These are phyloP conservation scores for Caenorhabditis virilis DNA, from an alignment of 2,888 invertebrate species.

Conservation along the genomic window DNA sequence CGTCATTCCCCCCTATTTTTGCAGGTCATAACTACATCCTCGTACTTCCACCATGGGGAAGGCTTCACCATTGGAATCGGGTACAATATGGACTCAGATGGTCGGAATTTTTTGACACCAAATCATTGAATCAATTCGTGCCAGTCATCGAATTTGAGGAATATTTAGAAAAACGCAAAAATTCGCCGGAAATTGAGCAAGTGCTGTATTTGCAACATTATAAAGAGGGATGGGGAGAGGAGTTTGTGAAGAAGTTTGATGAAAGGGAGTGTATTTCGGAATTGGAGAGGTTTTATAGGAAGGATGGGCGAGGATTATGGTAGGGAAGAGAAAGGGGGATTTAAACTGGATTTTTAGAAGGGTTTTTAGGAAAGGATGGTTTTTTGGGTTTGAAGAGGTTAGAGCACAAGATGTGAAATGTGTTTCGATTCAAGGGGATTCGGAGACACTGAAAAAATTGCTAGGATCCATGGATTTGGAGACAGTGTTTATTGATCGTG, in stretches of 20 bases:
- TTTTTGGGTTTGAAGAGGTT: constrained; percentile 79
- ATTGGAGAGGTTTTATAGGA: constrained; percentile 38
- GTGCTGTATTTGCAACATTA: constrained; percentile 84
- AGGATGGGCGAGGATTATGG: constrained; percentile 53
- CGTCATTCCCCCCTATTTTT: not conserved
- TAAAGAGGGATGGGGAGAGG: constrained; percentile 80
- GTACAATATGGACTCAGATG: constrained; percentile 73
- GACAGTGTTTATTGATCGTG: constrained; percentile 73
- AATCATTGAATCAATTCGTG: constrained; percentile 79
- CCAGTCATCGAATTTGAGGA: constrained; percentile 87
- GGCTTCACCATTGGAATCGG: constrained; percentile 86
- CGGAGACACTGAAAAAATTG: constrained; percentile 51
- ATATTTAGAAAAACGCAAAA: constrained; percentile 74
- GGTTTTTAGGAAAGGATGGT: constrained; percentile 71
- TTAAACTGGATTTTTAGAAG: too few relatives aligned
- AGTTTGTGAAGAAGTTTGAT: constrained; percentile 84
- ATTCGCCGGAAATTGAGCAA: constrained; percentile 61
- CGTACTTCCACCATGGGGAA: constrained; percentile 90
- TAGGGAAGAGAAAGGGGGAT: constrained; percentile 9
- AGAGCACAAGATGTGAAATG: constrained; percentile 77
- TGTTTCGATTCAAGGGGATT: constrained; percentile 74
- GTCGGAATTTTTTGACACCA: constrained; percentile 84
- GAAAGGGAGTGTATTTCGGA: constrained; percentile 72
- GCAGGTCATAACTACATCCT: constrained; percentile 63
- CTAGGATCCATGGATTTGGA: constrained; percentile 17